Conservation (phyloP, 2,113 vertebrate genomes). For the Antechinus stuartii region DNA sequence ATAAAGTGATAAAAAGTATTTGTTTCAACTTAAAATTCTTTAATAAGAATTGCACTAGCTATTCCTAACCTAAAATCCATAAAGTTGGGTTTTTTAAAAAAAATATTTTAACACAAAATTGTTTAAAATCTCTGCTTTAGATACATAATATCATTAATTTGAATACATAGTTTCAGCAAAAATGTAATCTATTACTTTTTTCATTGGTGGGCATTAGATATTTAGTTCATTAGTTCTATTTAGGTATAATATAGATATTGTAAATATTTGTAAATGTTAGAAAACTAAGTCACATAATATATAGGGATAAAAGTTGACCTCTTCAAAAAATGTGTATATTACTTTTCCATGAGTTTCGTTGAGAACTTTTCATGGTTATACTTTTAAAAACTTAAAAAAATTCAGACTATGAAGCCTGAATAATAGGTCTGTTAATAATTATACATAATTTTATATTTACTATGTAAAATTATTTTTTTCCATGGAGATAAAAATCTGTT, state of each 20-base stretch:
- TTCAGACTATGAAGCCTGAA: background rate
- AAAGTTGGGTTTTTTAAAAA: background rate
- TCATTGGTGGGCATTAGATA: background rate
- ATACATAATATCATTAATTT: background rate
- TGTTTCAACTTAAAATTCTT: constrained; percentile 26
- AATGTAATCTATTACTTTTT: background rate
- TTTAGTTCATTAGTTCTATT: background rate
- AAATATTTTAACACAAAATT: background rate
- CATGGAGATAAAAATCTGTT: constrained; percentile 7
- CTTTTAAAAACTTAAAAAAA: background rate
- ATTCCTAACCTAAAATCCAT: background rate
- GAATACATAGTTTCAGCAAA: background rate
- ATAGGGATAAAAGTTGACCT: background rate
- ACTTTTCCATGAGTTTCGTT: background rate
- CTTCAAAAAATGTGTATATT: constrained; percentile 23
- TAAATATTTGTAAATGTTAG: background rate
- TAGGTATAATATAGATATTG: background rate
- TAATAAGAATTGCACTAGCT: background rate
- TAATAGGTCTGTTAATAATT: background rate
- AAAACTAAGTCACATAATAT: background rate
- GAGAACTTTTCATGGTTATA: background rate
- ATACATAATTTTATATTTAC: background rate
- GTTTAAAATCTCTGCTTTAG: background rate
- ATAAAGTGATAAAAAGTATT: background rate
- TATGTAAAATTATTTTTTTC: background rate